These are phyloP conservation scores for Falco columbarius DNA, from an alignment of 2,797 vertebrate species.

Conservation along the genomic window DNA sequence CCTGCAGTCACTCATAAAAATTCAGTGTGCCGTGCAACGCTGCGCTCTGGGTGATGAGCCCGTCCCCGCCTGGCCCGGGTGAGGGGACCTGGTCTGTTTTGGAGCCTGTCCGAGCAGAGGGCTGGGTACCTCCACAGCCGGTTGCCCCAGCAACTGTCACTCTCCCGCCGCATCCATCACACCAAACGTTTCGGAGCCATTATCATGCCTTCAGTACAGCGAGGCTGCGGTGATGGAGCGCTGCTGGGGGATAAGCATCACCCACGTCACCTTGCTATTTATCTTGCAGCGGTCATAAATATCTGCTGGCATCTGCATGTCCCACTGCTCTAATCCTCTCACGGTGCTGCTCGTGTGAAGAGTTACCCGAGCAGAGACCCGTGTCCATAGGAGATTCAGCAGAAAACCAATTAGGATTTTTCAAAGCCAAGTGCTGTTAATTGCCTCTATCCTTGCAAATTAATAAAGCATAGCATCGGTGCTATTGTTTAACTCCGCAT, in stretches of 20 bases:
- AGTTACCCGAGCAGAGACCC: neutral
- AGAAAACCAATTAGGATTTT: constrained; percentile 11
- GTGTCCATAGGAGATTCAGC: neutral
- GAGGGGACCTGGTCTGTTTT: neutral
- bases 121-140: neutral
- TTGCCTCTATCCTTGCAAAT: constrained; percentile 1
- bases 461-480: neutral
- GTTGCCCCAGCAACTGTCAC: constrained; percentile 42
- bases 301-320: neutral
- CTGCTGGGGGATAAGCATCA: neutral
- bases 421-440: neutral
- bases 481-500: neutral
- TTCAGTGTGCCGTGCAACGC: neutral
- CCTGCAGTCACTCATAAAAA: neutral
- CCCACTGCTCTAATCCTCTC: neutral
- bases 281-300: neutral
- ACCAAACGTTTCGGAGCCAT: neutral
- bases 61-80: neutral
- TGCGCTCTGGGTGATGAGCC: neutral
- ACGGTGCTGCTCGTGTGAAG: neutral
- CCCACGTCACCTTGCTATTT: neutral
- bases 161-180: neutral
- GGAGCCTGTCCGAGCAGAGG: neutral
- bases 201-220: neutral
- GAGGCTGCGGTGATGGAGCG: neutral